These are phyloP conservation scores for Riparia riparia DNA, from an alignment of 2,113 vertebrate species.

Conservation along the genomic window DNA sequence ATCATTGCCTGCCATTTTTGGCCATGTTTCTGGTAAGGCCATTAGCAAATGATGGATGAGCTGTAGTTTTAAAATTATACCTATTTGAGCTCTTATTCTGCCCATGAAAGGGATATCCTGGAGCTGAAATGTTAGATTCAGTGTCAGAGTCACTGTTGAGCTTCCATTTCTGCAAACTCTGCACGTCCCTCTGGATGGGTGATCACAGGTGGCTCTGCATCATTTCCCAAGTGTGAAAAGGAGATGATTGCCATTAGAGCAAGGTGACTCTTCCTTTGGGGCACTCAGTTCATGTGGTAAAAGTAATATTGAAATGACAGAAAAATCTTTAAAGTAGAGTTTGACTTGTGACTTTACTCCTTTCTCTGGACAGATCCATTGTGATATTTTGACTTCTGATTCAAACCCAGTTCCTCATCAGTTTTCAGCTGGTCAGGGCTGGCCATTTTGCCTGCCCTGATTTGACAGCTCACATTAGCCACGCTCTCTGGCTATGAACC, in stretches of 20 bases:
- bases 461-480: not conserved
- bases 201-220: not conserved
- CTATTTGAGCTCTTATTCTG: not conserved
- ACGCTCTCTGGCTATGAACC: not conserved
- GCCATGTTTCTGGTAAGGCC: not conserved
- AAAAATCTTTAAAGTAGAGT: not conserved
- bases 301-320: not conserved
- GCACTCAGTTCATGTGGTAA: not conserved
- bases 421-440: not conserved
- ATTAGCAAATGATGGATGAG: constrained; percentile 5
- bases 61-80: not conserved
- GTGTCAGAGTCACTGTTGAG: not conserved
- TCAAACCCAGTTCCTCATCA: not conserved
- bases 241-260: not conserved
- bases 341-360: not conserved
- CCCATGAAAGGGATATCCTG: not conserved
- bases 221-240: not conserved
- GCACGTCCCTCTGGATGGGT: not conserved
- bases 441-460: not conserved
- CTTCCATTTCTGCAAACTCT: not conserved
- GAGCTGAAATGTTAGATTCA: not conserved
- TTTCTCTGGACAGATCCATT: not conserved
- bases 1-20: not conserved
- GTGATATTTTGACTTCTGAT: not conserved
- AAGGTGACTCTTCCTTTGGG: not conserved